Conservation (phyloP, 2,888 invertebrate genomes). For the Drosophila merina region DNA sequence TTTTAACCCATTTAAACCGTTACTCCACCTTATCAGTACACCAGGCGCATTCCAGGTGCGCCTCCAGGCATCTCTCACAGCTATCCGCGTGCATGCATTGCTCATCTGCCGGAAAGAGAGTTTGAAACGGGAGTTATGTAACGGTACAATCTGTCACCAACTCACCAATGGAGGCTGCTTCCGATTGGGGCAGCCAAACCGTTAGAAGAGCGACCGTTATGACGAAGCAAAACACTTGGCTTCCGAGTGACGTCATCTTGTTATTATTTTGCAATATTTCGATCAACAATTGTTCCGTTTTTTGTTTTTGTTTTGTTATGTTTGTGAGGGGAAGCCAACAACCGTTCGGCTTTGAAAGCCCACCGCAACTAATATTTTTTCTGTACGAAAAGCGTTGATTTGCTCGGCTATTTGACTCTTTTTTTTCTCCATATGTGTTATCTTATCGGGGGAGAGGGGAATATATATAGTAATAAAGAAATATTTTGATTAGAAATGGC, state of each 20-base stretch:
- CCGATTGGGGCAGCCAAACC: background rate
- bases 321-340: background rate
- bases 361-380: slow-evolving; percentile 63
- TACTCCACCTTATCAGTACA: slow-evolving; percentile 82
- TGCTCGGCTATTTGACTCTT: slow-evolving; percentile 18
- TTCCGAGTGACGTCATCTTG: slow-evolving; percentile 46
- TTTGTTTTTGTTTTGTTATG: slow-evolving; percentile 13
- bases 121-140: slow-evolving; percentile 35
- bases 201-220: background rate
- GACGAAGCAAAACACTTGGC: slow-evolving; percentile 27
- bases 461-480: slow-evolving; percentile 7
- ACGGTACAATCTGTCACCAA: slow-evolving; percentile 20
- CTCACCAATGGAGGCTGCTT: slow-evolving; percentile 50
- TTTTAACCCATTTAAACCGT: too few relatives aligned
- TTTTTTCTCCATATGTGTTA: slow-evolving; percentile 14
- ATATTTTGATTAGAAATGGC: slow-evolving; percentile 15
- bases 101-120: slow-evolving; percentile 59
- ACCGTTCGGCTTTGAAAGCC: slow-evolving; percentile 55
- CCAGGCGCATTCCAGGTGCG: slow-evolving; percentile 81
- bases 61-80: slow-evolving; percentile 64
- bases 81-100: slow-evolving; percentile 71
- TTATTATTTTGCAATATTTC: slow-evolving; percentile 5
- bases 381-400: slow-evolving; percentile 40
- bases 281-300: slow-evolving; percentile 24
- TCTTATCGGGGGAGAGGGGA: slow-evolving; percentile 31